These are phyloP conservation scores for Syngnathus scovelli DNA, from an alignment of 2,113 vertebrate genomes.

Conservation along the genomic window DNA sequence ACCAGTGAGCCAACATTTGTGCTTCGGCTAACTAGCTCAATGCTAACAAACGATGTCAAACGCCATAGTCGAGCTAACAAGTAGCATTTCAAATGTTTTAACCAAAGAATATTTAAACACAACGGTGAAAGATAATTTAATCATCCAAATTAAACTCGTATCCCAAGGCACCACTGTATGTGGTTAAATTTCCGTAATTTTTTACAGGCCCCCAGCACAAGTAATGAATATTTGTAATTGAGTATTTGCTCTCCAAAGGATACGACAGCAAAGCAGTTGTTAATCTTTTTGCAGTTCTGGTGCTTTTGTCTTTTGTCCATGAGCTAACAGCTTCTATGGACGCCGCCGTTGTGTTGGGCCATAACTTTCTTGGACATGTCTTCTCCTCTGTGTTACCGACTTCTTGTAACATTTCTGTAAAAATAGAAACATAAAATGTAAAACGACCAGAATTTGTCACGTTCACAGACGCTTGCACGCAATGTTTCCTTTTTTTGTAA, in stretches of 20 bases:
- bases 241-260: constrained; percentile 99
- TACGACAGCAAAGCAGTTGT: constrained; percentile 94
- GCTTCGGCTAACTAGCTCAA: not conserved
- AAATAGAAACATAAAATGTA: constrained; percentile 41
- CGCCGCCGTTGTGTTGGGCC: constrained; percentile 67
- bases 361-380: constrained; percentile 70
- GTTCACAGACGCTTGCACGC: constrained; percentile 73
- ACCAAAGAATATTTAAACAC: no score
- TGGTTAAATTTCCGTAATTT: constrained; percentile 81
- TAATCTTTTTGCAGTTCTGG: constrained; percentile 83
- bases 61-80: not conserved
- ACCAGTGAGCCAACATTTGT: not conserved
- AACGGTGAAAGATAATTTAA: no score
- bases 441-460: constrained; percentile 18
- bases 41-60: not conserved
- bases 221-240: constrained; percentile 86
- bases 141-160: not conserved
- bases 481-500: constrained; percentile 48
- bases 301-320: constrained; percentile 98
- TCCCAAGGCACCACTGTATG: constrained; percentile 45
- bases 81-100: no score
- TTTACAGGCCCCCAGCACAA: constrained; percentile 95
- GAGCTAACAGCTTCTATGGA: constrained; percentile 97
- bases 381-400: constrained; percentile 66
- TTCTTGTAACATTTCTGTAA: constrained; percentile 67